A percentile compares a stretch with the other conserved stretches of the same genome.
Evolutionary conservation across 2,888 invertebrate genomes (phyloP).

Genomic region (Eilema sororculum): DNA sequence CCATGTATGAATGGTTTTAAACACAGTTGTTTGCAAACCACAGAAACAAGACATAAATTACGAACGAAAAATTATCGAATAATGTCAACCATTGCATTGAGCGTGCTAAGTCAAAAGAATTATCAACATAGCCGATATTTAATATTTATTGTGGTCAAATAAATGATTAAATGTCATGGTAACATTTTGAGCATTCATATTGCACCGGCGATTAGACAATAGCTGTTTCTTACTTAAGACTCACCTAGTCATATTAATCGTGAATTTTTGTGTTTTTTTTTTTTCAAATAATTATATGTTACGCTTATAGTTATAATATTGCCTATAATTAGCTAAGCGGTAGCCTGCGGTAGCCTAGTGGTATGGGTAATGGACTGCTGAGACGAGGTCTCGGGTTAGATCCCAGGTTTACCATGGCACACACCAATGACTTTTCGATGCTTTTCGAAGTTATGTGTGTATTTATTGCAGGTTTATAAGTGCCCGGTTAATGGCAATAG

Average conservation of each 20-base stretch:
- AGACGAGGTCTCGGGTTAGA: no score
- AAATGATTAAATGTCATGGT: background rate
- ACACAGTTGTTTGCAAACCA: background rate
- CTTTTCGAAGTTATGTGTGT: no score
- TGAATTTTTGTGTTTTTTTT: background rate
- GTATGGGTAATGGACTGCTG: no score
- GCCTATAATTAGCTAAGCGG: background rate
- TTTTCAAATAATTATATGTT: background rate
- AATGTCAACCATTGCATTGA: background rate
- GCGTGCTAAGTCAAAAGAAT: constrained; percentile 1
- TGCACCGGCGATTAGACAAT: background rate
- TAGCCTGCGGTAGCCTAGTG: no score
- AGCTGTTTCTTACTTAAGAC: background rate
- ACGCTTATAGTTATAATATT: background rate
- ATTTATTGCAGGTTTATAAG: no score
- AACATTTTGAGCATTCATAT: background rate
- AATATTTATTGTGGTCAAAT: background rate
- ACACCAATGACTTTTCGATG: no score
- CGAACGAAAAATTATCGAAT: background rate
- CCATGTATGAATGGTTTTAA: background rate
- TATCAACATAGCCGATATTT: background rate
- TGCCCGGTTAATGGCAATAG: no score
- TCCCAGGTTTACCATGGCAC: no score
- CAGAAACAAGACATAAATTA: background rate
- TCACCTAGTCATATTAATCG: background rate